These are phyloP conservation scores for Pseudoips prasinana DNA, from an alignment of 2,888 invertebrate genomes.

Conservation along the genomic window DNA sequence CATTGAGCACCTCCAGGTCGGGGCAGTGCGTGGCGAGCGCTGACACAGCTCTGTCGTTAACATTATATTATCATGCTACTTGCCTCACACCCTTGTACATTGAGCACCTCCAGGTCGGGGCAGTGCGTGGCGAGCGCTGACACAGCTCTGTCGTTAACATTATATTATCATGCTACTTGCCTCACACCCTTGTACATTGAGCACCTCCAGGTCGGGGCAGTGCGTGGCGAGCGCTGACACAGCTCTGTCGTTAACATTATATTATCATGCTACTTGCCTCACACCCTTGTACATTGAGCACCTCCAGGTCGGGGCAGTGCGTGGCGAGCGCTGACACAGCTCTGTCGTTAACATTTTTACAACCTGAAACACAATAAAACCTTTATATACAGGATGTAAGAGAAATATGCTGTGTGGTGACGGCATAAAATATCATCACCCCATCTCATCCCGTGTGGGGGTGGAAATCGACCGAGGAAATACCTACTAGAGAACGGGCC, in stretches of 20 bases:
- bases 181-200: conserved; percentile 96
- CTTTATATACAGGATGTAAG: no score
- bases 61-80: no score
- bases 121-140: conserved; percentile 93
- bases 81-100: conserved; percentile 97
- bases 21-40: conserved; percentile 94
- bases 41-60: conserved; percentile 92
- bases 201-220: conserved; percentile 92
- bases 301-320: conserved; percentile 92
- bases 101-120: conserved; percentile 92
- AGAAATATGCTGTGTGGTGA: no score
- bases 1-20: conserved; percentile 93
- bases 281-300: conserved; percentile 96
- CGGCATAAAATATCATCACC: no score
- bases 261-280: no score
- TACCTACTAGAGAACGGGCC: no score
- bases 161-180: no score
- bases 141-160: conserved; percentile 92
- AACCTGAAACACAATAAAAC: conserved; percentile 70
- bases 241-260: conserved; percentile 94
- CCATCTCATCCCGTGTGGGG: no score
- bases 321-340: conserved; percentile 94
- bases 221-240: conserved; percentile 93
- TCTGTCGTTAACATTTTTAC: conserved; percentile 92
- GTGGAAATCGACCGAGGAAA: no score